Percentiles rank a stretch among this genome's conserved stretches.
Evolutionary conservation across 2,113 vertebrate species (phyloP).

Genomic region (Pomatorhinus ruficollis): DNA sequence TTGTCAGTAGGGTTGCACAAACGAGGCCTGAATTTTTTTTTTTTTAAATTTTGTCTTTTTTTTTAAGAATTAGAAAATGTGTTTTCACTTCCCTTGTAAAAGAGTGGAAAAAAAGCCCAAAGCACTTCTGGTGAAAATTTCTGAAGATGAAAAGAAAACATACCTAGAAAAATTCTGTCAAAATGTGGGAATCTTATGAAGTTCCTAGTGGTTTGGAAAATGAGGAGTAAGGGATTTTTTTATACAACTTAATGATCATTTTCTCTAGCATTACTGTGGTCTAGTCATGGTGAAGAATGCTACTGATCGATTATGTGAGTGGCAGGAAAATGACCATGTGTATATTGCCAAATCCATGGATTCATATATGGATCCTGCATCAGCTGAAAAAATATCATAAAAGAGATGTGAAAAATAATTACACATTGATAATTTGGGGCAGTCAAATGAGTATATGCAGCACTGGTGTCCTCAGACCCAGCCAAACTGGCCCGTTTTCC

Average conservation of each 20-base stretch:
- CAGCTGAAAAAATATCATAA: neutral
- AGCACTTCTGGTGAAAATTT: neutral
- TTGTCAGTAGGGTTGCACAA: neutral
- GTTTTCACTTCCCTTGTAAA: neutral
- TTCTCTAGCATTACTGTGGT: neutral
- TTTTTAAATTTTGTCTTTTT: neutral
- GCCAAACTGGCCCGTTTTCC: neutral
- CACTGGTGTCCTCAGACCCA: neutral
- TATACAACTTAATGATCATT: neutral
- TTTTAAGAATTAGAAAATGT: neutral
- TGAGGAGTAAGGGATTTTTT: neutral
- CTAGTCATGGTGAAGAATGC: neutral
- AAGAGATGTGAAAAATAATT: neutral
- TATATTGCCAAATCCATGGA: neutral
- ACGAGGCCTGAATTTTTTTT: neutral
- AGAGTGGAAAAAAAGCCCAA: neutral
- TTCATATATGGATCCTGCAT: neutral
- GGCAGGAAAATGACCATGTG: neutral
- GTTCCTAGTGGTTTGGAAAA: neutral
- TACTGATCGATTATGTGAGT: neutral
- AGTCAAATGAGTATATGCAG: neutral
- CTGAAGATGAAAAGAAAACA: neutral
- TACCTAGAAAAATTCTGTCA: neutral
- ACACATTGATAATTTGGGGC: accelerated
- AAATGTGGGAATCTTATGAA: neutral